Evolutionary conservation across 2,888 invertebrate genomes (phyloP).

Genomic region (Hydrotaea cyrtoneurina): DNA sequence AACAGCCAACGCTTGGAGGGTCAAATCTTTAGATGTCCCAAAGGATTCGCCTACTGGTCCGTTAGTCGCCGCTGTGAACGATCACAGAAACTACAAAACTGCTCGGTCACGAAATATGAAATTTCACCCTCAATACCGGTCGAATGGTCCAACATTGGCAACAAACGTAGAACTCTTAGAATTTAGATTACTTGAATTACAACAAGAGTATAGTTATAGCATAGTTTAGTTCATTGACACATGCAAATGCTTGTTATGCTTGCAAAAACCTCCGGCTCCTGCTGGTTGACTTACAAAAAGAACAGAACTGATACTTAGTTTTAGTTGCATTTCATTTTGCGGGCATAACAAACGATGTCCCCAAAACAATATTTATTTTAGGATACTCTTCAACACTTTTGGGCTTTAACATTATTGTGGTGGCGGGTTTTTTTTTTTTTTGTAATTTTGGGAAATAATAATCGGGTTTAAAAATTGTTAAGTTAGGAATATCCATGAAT

Average conservation of each 20-base stretch:
- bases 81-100: conserved; percentile 84
- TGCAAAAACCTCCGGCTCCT: conserved; percentile 52
- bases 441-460: background rate
- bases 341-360: conserved; percentile 73
- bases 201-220: background rate
- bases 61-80: conserved; percentile 89
- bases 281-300: background rate
- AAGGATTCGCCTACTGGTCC: conserved; percentile 88
- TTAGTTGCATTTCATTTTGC: conserved; percentile 39
- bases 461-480: conserved; percentile 26
- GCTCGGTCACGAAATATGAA: conserved; percentile 77
- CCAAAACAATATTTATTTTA: background rate
- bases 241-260: conserved; percentile 74
- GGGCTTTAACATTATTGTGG: conserved; percentile 48
- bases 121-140: conserved; percentile 76
- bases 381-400: conserved; percentile 15
- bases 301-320: conserved; percentile 31
- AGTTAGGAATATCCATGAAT: conserved; percentile 40
- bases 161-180: conserved; percentile 76
- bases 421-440: conserved; percentile 57
- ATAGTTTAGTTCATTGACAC: conserved; percentile 20
- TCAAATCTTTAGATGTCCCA: conserved; percentile 88
- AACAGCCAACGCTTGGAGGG: conserved; percentile 84
- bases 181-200: conserved; percentile 68
- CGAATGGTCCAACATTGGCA: conserved; percentile 80